phyloP scores from a whole-genome alignment of 2,113 vertebrate genomes.

The Entosphenus tridentatus region DNA sequence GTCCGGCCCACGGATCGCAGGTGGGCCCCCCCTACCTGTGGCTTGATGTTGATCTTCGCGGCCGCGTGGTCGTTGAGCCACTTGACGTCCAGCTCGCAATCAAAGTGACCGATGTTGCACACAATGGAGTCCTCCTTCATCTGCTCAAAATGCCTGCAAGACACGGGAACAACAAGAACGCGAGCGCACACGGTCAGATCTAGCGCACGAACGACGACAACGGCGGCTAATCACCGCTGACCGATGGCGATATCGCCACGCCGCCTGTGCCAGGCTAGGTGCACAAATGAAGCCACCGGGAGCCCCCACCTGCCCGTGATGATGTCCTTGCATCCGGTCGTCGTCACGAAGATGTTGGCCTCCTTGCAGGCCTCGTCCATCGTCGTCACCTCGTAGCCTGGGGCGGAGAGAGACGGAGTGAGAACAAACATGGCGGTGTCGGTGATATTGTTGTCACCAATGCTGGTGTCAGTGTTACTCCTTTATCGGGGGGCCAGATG shows the following conservation, averaged over 20 bases:
- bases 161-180: not conserved
- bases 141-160: slow-evolving; percentile 58
- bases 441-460: too few species aligned
- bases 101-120: slow-evolving; percentile 94
- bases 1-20: not conserved
- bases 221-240: too few species aligned
- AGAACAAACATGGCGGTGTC: too few species aligned
- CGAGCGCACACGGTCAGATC: not conserved
- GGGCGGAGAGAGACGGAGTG: not conserved
- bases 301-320: slow-evolving; percentile 46
- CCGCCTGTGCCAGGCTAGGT: too few species aligned
- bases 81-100: slow-evolving; percentile 72
- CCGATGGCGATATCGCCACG: too few species aligned
- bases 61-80: slow-evolving; percentile 63
- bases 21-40: slow-evolving; percentile 38
- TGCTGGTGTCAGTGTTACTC: too few species aligned
- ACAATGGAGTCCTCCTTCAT: slow-evolving; percentile 92
- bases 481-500: too few species aligned
- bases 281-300: not conserved
- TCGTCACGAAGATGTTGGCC: slow-evolving; percentile 92
- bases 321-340: slow-evolving; percentile 76
- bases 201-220: too few species aligned
- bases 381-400: slow-evolving; percentile 89
- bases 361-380: slow-evolving; percentile 92
- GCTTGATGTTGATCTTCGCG: slow-evolving; percentile 60